Conservation (phyloP, 2,888 invertebrate genomes). For the Drosophila mulleri region DNA sequence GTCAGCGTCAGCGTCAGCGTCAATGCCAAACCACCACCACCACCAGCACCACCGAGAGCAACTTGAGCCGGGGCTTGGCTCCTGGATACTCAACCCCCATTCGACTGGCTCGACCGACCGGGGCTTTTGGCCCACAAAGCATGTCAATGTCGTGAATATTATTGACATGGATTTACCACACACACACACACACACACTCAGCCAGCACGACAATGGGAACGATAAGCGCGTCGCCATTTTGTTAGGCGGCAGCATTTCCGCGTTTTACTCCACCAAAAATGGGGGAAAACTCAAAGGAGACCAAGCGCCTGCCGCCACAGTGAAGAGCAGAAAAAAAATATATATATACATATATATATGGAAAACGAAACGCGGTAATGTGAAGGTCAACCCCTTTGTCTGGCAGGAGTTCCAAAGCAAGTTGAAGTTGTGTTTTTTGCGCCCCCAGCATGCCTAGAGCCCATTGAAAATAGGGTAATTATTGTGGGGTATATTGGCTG, state of each 20-base stretch:
- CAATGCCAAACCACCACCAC: conserved; percentile 45
- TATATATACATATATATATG: background rate
- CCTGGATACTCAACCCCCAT: conserved; percentile 35
- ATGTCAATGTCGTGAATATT: conserved; percentile 81
- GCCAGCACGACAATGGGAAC: conserved; percentile 26
- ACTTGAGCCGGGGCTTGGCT: conserved; percentile 3
- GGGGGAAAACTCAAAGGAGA: conserved; percentile 8
- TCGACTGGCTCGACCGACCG: conserved; percentile 10
- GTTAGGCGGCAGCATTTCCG: conserved; percentile 55
- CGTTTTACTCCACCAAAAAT: conserved; percentile 7
- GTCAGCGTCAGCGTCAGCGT: conserved; percentile 22
- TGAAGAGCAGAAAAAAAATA: conserved; percentile 11
- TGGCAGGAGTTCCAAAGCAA: conserved; percentile 37
- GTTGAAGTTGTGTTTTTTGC: conserved; percentile 29
- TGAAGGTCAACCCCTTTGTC: conserved; percentile 77
- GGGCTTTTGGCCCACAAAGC: conserved; percentile 69
- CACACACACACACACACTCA: background rate
- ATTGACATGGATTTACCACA: conserved; percentile 74
- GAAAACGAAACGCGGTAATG: conserved; percentile 26
- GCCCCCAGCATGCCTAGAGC: background rate
- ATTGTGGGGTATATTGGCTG: background rate
- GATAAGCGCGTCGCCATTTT: conserved; percentile 54
- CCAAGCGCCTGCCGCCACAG: conserved; percentile 4
- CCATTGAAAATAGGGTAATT: background rate
- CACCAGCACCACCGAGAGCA: background rate